Percentiles rank a stretch among this genome's conserved stretches.
phyloP scores from a whole-genome alignment of 2,797 vertebrate species.

The Megalops cyprinoides region DNA sequence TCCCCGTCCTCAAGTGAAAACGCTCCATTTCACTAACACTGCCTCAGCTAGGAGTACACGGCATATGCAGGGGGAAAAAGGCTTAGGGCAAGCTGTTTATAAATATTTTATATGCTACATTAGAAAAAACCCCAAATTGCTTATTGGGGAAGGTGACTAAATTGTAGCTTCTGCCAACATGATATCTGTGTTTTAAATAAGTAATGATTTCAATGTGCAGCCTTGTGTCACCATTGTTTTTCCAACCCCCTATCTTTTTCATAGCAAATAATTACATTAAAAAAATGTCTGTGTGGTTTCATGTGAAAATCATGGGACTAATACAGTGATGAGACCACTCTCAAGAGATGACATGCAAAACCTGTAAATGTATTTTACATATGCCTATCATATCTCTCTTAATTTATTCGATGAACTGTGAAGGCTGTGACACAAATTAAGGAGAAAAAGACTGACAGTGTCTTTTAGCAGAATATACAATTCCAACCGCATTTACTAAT shows the following conservation, averaged over 20 bases:
- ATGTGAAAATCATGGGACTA: conserved; percentile 47
- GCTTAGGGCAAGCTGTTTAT: conserved; percentile 71
- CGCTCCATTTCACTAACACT: conserved; percentile 70
- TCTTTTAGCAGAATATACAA: conserved; percentile 69
- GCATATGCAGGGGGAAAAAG: conserved; percentile 57
- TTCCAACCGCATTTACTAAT: conserved; percentile 67
- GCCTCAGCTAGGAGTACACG: conserved; percentile 77
- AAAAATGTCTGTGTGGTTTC: conserved; percentile 42
- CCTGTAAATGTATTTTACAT: conserved; percentile 69
- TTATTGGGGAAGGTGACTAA: conserved; percentile 61
- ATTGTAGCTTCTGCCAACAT: conserved; percentile 47
- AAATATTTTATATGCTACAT: conserved; percentile 75
- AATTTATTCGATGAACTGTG: conserved; percentile 77
- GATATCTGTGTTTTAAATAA: conserved; percentile 51
- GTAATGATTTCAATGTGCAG: conserved; percentile 38
- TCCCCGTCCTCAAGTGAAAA: conserved; percentile 64
- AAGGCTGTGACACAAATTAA: conserved; percentile 67
- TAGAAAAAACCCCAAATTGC: conserved; percentile 67
- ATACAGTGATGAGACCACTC: conserved; percentile 69
- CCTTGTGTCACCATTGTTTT: conserved; percentile 44
- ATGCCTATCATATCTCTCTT: conserved; percentile 71
- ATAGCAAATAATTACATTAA: conserved; percentile 49
- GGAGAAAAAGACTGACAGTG: conserved; percentile 72
- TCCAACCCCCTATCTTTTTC: conserved; percentile 28
- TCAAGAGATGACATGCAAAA: conserved; percentile 68